Evolutionary conservation across 2,888 invertebrate genomes (phyloP), one percentile per base, ranked within the genome.

Genomic region (Ganaspis brasiliensis): DNA sequence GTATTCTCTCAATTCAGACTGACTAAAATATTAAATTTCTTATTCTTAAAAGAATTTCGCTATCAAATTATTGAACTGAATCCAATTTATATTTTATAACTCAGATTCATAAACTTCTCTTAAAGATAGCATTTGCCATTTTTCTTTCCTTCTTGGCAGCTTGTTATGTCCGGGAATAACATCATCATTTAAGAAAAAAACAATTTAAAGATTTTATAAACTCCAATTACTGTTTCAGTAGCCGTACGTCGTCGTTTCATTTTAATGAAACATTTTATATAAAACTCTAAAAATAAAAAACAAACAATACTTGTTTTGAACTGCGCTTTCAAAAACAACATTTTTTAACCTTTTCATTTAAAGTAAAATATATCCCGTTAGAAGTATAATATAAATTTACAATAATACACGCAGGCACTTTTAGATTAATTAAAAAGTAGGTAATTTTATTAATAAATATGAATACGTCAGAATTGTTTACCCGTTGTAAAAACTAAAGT

Each of bases 31-130:
- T 31, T 31, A 31, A 2, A 31, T 31, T 31, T 31, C 31, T 2
- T 52, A 19, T 52, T n/a, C 14, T 49, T 16, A 52, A 19, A 52
- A 16, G 52, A 19, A 9, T 52, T 52, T 16, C 6, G 6, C 31
- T 4, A 2, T 31, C 31, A 31, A 52, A 19, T 52, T 52, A 52
- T 19, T 52, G 19, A n/a, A 67, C 24, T 45, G 8, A 24, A 1
- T 21, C 14, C 31, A 35, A 37, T 61, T 61, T 14, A 0, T 35
- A 16, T 9, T 16, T 35, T 57, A 2, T 26, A 14, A 14, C 78
- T 75, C 75, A 63, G 74, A 78, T 79, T 78, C 78, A 76, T 63
- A 2, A 63, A 40, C 21, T 63, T 21, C 2, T 8, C n/a, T 19
- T 24, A 14, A 14, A 63, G 52, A 63, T 40, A 40, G 6, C 19